Evolutionary conservation across 2,113 vertebrate species (phyloP), one percentile per base, ranked within the genome.

Genomic region (Oxyruncus cristatus): DNA sequence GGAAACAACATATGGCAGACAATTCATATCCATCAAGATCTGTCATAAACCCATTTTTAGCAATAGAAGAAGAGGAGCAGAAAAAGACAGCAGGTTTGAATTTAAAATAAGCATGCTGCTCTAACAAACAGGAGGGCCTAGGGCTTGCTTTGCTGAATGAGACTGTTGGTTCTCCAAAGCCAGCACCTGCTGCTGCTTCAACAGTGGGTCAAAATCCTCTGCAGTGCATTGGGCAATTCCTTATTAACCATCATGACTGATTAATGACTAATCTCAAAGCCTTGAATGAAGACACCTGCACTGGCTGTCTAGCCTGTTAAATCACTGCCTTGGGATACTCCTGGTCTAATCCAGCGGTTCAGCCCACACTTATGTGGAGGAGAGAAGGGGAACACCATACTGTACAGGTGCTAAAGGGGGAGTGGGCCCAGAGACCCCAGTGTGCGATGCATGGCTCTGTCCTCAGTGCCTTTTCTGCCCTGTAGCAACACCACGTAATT

Each of bases 21-120:
- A 95, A 97, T 92, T 86, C 91, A 76, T 92, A 96, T 91, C 94
- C 78, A 92, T 96, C 92, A 94, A 93, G 76, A 91, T 95, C 91
- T 96, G 94, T 89, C 95, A 94, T 74, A 94, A 89, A 90, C 30
- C 42, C 79, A 76, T 72, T 91, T 96, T 94, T 91, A 95, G 83
- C 62, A 75, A 66, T 67, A 68, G 82, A 90, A 88, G 92, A 78
- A 93, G 78, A 91, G 24, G 61, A 82, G 50, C 23, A 89, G 82
- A 95, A 89, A 82, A 91, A 88, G 80, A 81, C 74, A 79, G 70
- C 68, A 86, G 59, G 61, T 93, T 93, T 92, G 86, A 91, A 93
- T 85, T 93, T 84, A 86, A 92, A 95, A 75, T 85, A 71, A 91
- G 68, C 26, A 12, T 35, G 70, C 61, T 88, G 33, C 67, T 86